Conservation (phyloP, 2,113 vertebrate species). For the Cariama cristata region DNA sequence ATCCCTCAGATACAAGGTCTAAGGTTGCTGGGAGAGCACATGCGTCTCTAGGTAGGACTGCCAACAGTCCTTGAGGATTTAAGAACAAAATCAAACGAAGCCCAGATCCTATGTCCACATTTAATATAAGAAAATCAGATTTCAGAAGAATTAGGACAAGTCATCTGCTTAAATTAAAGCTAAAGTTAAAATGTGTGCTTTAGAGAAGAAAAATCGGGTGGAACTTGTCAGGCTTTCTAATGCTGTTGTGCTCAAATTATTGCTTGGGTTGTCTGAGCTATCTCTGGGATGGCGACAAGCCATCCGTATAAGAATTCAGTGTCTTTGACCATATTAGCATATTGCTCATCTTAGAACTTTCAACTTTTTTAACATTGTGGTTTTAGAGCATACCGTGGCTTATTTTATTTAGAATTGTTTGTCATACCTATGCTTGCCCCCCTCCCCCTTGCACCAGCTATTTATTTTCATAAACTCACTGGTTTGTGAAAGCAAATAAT, state of each 20-base stretch:
- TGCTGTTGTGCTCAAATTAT: not conserved
- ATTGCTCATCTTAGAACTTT: conserved; percentile 1
- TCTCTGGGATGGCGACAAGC: not conserved
- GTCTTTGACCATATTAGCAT: not conserved
- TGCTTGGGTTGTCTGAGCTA: not conserved
- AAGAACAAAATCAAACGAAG: not conserved
- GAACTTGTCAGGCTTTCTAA: not conserved
- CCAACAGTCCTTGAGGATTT: not conserved
- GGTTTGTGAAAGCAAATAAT: not conserved
- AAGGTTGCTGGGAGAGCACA: not conserved
- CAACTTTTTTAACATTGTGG: not conserved
- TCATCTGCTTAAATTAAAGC: not conserved
- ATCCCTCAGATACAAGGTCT: not conserved
- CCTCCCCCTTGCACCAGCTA: not conserved
- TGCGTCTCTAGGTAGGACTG: not conserved
- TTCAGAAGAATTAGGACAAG: not conserved
- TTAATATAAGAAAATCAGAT: not conserved
- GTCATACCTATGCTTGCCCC: not conserved
- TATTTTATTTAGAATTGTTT: not conserved
- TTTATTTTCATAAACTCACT: not conserved
- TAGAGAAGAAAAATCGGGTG: not conserved
- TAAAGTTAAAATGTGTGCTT: not conserved
- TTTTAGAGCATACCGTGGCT: not conserved
- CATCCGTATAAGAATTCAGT: not conserved
- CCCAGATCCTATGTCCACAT: not conserved